phyloP scores from a whole-genome alignment of 1,140 invertebrate genomes.

The Pseudobourletiella spinata region DNA sequence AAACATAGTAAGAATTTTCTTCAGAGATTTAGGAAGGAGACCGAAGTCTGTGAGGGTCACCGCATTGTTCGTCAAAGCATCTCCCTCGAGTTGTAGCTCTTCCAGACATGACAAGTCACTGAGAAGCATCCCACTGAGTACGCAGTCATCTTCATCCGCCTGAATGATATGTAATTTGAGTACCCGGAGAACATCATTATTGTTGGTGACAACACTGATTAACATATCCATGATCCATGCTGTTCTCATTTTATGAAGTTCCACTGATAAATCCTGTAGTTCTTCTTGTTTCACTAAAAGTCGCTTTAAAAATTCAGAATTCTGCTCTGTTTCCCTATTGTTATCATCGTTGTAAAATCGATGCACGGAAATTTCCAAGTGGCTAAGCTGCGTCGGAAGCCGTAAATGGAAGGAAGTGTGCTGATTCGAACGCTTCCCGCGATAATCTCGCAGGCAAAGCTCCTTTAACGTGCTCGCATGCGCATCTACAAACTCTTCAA shows the following conservation, averaged over 20 bases:
- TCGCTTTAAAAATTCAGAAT: not conserved
- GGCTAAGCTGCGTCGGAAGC: not conserved
- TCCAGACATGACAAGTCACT: not conserved
- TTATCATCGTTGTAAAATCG: not conserved
- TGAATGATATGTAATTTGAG: not conserved
- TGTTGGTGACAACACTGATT: not conserved
- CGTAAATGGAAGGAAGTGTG: not conserved
- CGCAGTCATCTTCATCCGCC: not conserved
- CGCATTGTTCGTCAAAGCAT: not conserved
- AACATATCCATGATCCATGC: not conserved
- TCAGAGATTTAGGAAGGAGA: not conserved
- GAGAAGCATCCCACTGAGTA: not conserved
- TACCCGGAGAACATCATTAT: not conserved
- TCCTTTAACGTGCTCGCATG: not conserved
- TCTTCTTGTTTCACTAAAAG: not conserved
- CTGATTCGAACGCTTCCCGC: not conserved
- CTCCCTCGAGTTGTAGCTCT: not conserved
- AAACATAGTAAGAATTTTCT: slow-evolving; percentile 1
- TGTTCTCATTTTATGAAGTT: not conserved
- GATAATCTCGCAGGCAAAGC: not conserved
- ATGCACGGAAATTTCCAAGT: not conserved
- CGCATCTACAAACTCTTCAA: not conserved
- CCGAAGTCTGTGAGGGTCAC: not conserved
- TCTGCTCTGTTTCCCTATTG: not conserved
- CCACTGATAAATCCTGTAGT: not conserved